Conservation (phyloP, 2,888 invertebrate species). For the Orthonychiurus folsomi region DNA sequence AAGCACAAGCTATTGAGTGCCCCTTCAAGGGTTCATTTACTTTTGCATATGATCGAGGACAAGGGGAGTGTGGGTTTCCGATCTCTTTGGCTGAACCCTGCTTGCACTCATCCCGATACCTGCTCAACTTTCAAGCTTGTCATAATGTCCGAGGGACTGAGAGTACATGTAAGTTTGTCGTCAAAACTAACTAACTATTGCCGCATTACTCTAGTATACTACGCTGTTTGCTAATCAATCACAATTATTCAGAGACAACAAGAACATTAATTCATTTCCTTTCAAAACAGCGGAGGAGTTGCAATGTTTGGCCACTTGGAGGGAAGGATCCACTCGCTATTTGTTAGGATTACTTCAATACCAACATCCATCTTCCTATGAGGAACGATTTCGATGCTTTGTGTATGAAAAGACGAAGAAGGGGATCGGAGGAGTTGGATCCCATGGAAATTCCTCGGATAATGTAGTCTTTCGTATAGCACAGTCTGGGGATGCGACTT, state of each 20-base stretch:
- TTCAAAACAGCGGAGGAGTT: constrained; percentile 72
- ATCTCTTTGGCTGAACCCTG: constrained; percentile 88
- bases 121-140: constrained; percentile 88
- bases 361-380: constrained; percentile 80
- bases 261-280: neutral
- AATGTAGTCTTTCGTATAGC: constrained; percentile 69
- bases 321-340: constrained; percentile 84
- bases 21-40: constrained; percentile 81
- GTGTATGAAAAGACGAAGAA: constrained; percentile 66
- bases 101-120: constrained; percentile 79
- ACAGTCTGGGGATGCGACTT: constrained; percentile 86
- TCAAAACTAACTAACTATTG: neutral
- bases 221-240: no score
- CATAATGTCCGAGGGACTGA: constrained; percentile 84
- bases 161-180: constrained; percentile 62
- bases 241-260: neutral
- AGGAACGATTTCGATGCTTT: constrained; percentile 89
- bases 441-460: constrained; percentile 19
- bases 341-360: constrained; percentile 82
- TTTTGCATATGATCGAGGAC: constrained; percentile 84
- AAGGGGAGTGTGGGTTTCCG: constrained; percentile 80
- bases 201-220: no score
- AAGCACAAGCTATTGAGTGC: constrained; percentile 78
- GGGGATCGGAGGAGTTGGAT: constrained; percentile 19
- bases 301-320: constrained; percentile 85